Evolutionary conservation across 2,797 vertebrate species (phyloP).

Genomic region (Chelon auratus): DNA sequence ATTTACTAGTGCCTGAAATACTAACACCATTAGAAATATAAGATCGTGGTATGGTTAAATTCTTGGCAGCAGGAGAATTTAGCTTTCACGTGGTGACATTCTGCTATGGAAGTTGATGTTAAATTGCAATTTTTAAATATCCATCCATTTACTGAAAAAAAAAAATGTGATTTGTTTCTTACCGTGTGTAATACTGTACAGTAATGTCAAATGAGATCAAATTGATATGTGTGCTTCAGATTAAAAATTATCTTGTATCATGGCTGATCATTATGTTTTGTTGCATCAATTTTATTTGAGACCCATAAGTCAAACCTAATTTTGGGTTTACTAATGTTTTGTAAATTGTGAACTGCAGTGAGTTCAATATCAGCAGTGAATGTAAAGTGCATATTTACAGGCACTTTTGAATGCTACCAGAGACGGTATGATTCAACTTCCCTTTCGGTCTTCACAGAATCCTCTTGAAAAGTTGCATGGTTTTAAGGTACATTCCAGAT

Average conservation of each 20-base stretch:
- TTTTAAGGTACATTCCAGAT: not conserved
- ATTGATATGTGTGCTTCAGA: not conserved
- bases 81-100: too few species aligned
- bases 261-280: too few species aligned
- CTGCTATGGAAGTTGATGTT: not conserved
- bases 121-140: not conserved
- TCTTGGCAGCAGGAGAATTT: too few species aligned
- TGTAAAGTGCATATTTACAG: not conserved
- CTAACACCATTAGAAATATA: too few species aligned
- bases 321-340: too few species aligned
- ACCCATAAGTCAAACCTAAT: too few species aligned
- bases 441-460: not conserved
- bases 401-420: not conserved
- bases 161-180: not conserved
- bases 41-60: too few species aligned
- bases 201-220: not conserved
- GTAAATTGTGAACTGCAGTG: not conserved
- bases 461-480: not conserved
- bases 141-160: not conserved
- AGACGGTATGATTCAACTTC: too few species aligned
- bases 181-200: not conserved
- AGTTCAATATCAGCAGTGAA: not conserved
- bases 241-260: not conserved
- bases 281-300: too few species aligned
- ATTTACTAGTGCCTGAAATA: too few species aligned